These are phyloP conservation scores for Bradysia coprophila DNA, from an alignment of 1,140 invertebrate species.

Conservation along the genomic window DNA sequence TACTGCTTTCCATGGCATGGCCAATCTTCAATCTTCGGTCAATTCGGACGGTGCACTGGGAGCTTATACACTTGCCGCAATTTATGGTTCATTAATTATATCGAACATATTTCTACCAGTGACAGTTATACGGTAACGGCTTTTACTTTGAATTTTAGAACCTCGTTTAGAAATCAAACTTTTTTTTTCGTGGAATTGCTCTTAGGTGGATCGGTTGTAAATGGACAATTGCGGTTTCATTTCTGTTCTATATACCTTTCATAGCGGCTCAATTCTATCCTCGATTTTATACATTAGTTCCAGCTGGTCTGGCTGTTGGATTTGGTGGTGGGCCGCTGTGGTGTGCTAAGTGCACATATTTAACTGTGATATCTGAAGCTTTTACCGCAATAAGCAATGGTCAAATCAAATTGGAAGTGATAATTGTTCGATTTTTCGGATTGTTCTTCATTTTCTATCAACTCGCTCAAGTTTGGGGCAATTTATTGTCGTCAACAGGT, in stretches of 20 bases:
- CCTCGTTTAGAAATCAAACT: conserved; percentile 1
- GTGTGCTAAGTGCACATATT: conserved; percentile 88
- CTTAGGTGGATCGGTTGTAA: conserved; percentile 64
- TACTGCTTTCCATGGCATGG: conserved; percentile 77
- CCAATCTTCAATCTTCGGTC: conserved; percentile 75
- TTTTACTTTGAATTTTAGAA: neutral
- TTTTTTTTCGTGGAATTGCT: conserved; percentile 6
- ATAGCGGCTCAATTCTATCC: conserved; percentile 87
- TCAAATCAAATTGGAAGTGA: conserved; percentile 40
- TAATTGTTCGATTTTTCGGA: conserved; percentile 89
- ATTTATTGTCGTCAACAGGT: conserved; percentile 74
- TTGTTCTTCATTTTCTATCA: conserved; percentile 95
- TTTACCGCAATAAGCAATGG: conserved; percentile 44
- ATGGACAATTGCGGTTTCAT: conserved; percentile 68
- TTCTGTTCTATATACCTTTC: conserved; percentile 78
- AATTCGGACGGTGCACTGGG: conserved; percentile 70
- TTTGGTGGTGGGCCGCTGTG: conserved; percentile 83
- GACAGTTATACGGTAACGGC: conserved; percentile 21
- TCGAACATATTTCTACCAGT: conserved; percentile 81
- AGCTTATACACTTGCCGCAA: conserved; percentile 63
- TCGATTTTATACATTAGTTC: conserved; percentile 62
- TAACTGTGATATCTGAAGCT: conserved; percentile 77
- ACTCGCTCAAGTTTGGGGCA: conserved; percentile 82
- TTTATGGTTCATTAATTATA: conserved; percentile 75
- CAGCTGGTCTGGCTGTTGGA: conserved; percentile 65